A percentile compares a stretch with the other conserved stretches of the same genome.
phyloP scores from a whole-genome alignment of 2,797 vertebrate species.

The Xerus rutilus region DNA sequence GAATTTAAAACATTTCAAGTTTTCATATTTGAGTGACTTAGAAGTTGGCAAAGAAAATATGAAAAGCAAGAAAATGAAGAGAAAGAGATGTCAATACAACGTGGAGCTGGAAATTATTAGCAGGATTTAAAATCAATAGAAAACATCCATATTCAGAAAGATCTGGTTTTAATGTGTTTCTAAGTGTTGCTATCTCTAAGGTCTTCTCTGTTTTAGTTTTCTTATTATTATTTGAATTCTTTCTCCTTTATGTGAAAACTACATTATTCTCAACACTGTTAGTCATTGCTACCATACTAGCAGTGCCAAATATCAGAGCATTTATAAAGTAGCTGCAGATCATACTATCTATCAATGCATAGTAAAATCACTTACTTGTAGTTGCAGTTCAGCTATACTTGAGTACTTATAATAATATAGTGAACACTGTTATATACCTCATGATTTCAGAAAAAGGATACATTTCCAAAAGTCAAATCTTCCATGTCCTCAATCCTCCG shows the following conservation, averaged over 20 bases:
- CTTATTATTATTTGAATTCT: neutral
- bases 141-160: neutral
- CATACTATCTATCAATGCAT: neutral
- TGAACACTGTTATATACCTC: neutral
- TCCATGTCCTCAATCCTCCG: neutral
- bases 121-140: slow-evolving; percentile 10
- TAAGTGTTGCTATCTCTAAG: neutral
- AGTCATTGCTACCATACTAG: neutral
- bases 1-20: neutral
- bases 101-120: neutral
- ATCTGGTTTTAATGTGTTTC: neutral
- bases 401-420: neutral
- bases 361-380: neutral
- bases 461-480: neutral
- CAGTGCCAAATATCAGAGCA: neutral
- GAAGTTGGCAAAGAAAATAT: neutral
- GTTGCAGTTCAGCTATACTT: neutral
- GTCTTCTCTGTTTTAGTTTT: neutral
- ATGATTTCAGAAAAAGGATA: neutral
- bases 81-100: neutral
- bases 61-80: neutral
- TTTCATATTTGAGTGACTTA: neutral
- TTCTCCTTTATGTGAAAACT: neutral
- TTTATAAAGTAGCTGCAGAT: neutral
- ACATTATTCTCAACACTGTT: neutral